These are phyloP conservation scores for Drosophila picticornis DNA, from an alignment of 2,888 invertebrate species.

Conservation along the genomic window DNA sequence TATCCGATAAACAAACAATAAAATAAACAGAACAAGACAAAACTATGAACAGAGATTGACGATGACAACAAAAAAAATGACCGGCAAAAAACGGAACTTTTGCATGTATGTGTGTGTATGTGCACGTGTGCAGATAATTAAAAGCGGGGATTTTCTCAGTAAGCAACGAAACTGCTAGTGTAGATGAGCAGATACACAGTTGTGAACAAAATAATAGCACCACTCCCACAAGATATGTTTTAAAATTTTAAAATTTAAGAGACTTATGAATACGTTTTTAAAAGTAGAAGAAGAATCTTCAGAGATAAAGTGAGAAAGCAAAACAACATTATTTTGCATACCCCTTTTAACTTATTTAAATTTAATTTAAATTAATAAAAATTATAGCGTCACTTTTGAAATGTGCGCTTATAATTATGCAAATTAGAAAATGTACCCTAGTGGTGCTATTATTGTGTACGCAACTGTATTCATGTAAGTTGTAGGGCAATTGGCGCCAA, in stretches of 20 bases:
- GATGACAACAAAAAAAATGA: not conserved
- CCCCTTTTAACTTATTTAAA: no score
- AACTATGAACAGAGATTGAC: slow-evolving; percentile 18
- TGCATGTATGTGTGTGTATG: not conserved
- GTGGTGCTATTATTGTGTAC: not conserved
- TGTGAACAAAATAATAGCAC: not conserved
- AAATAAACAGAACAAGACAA: not conserved
- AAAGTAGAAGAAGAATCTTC: no score
- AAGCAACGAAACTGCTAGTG: not conserved
- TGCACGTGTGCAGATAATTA: not conserved
- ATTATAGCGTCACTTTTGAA: not conserved
- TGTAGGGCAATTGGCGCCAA: slow-evolving; percentile 3
- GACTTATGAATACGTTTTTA: no score
- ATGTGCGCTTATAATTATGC: not conserved
- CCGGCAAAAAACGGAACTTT: slow-evolving; percentile 4
- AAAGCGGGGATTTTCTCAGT: slow-evolving; percentile 38
- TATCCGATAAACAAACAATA: not conserved
- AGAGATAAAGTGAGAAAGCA: no score
- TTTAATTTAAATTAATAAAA: not conserved
- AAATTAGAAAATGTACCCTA: not conserved
- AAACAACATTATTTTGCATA: not conserved
- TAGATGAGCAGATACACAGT: not conserved
- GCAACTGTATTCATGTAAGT: not conserved
- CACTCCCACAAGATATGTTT: not conserved
- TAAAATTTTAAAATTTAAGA: no score